Conservation (phyloP, 2,797 vertebrate species). For the Choloepus didactylus region DNA sequence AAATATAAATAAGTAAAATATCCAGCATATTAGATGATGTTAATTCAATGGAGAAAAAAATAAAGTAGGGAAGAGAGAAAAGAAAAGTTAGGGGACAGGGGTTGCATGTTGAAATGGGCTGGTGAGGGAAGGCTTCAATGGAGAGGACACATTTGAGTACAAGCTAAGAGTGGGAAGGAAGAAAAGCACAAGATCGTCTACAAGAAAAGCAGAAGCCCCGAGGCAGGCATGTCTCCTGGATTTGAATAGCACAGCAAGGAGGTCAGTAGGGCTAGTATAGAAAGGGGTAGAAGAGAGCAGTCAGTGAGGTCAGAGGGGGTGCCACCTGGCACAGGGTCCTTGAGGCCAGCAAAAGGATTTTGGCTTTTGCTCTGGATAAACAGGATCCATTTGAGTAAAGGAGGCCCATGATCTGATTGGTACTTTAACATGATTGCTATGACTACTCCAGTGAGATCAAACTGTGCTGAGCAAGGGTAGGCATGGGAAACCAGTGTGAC, state of each 20-base stretch:
- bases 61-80: background rate
- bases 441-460: background rate
- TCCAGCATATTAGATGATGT: background rate
- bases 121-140: background rate
- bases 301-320: background rate
- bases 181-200: background rate
- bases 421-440: background rate
- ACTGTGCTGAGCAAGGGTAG: background rate
- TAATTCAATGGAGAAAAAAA: background rate
- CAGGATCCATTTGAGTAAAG: background rate
- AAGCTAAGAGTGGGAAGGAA: no score
- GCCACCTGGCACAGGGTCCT: background rate
- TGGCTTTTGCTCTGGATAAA: background rate
- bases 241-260: no score
- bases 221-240: no score
- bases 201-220: no score
- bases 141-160: background rate
- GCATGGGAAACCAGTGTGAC: background rate
- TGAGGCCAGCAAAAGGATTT: background rate
- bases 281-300: background rate
- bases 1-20: constrained; percentile 17
- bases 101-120: background rate
- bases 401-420: background rate
- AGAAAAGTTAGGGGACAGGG: background rate
- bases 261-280: no score